These are phyloP conservation scores for Whitmania pigra DNA, from an alignment of 1,140 invertebrate species.

Conservation along the genomic window DNA sequence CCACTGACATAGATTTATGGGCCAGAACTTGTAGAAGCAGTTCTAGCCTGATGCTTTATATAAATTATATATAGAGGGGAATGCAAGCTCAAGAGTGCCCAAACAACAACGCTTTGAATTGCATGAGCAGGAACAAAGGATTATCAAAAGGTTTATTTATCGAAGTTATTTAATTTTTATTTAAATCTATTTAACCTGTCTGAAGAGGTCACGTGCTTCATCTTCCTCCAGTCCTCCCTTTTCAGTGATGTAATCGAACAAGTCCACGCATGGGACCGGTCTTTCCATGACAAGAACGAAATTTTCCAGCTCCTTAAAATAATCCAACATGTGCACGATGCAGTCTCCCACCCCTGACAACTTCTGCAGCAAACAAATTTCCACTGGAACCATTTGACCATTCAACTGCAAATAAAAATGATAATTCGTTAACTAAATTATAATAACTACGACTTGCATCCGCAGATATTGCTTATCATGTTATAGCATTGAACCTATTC, in stretches of 20 bases:
- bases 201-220: constrained; percentile 48
- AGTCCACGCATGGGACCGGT: constrained; percentile 52
- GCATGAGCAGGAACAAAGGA: no score
- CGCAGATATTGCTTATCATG: no score
- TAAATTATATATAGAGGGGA: no score
- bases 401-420: constrained; percentile 7
- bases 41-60: no score
- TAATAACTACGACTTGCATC: background rate
- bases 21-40: no score
- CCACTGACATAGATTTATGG: no score
- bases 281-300: constrained; percentile 55
- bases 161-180: no score
- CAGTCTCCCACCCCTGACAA: constrained; percentile 47
- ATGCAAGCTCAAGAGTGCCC: background rate
- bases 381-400: constrained; percentile 46
- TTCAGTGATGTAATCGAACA: constrained; percentile 58
- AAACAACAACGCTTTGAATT: constrained; percentile 4
- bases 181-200: no score
- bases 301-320: constrained; percentile 47
- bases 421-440: background rate
- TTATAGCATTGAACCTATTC: no score
- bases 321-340: constrained; percentile 52
- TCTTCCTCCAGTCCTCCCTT: constrained; percentile 48
- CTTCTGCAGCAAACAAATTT: constrained; percentile 51
- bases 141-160: no score